Evolutionary conservation across 2,888 invertebrate genomes (phyloP).

Genomic region (Orchestes rusci): DNA sequence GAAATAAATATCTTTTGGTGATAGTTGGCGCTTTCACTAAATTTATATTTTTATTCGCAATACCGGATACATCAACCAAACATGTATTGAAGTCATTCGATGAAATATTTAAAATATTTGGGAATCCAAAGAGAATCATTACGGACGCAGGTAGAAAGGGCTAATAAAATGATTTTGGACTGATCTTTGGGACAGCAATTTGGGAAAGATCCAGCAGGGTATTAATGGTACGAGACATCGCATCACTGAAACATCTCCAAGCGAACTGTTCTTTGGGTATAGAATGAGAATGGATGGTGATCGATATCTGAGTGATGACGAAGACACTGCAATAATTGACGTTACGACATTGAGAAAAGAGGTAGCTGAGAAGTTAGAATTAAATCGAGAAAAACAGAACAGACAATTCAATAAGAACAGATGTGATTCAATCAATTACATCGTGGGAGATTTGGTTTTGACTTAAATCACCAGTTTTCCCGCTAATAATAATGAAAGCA

Average conservation of each 20-base stretch:
- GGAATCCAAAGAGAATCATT: conserved; percentile 33
- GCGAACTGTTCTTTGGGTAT: conserved; percentile 13
- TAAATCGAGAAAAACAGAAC: conserved; percentile 12
- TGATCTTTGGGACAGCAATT: conserved; percentile 28
- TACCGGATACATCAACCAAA: conserved; percentile 31
- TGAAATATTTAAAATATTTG: conserved; percentile 32
- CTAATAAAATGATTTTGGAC: conserved; percentile 25
- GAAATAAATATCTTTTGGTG: conserved; percentile 36
- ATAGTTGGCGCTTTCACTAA: conserved; percentile 36
- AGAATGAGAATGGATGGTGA: conserved; percentile 15
- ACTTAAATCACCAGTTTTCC: conserved; percentile 6
- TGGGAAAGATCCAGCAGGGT: conserved; percentile 25
- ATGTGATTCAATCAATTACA: background rate
- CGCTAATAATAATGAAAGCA: conserved; percentile 8
- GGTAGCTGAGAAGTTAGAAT: conserved; percentile 9
- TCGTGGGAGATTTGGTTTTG: conserved; percentile 7
- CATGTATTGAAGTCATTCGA: conserved; percentile 31
- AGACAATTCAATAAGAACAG: conserved; percentile 10
- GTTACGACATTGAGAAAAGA: conserved; percentile 13
- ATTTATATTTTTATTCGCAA: conserved; percentile 28
- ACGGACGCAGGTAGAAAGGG: conserved; percentile 34
- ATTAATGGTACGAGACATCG: conserved; percentile 26
- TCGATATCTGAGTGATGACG: background rate
- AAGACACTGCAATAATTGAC: conserved; percentile 13
- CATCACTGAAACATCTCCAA: background rate